Base-by-base conservation (phyloP, 2,113 vertebrate genomes). In the Rostratula benghalensis region DNA sequence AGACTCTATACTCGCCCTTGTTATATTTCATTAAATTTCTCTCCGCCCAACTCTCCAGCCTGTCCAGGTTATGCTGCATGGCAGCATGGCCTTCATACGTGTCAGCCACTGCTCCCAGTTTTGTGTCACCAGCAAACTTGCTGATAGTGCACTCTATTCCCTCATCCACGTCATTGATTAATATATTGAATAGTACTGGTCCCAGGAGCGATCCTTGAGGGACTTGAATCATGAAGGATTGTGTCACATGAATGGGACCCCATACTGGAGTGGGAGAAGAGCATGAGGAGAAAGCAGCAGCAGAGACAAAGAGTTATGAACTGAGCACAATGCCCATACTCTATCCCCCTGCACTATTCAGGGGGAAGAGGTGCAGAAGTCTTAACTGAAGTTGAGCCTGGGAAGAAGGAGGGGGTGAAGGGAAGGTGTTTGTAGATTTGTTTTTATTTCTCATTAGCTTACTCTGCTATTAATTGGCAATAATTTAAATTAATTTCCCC, bases 331-430 rank as follows among this genome's bases (percentile, higher is more conserved):
- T 1, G 5, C 8, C 12, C 20, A 8, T 53, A 63, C 13, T 30
- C 4, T 4, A 24, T 25, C 1, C 16, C 4, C 30, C 15, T 73
- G 11, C 2, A 10, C 39, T 4, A 1, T 13, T 43, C 7, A 4
- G 13, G 3, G 7, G 13, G 15, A 28, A 28, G 19, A 56, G 12
- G 8, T 9, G 28, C 35, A 83, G 28, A 61, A 91, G 9, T 48
- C 24, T 27, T 3, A 8, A 60, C 10, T 30, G 13, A 50, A 41
- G 9, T 2, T 68, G 28, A 81, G 25, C 28, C 28, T 4, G 7
- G 22, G 30, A 81, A 64, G 39, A 51, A 90, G 4, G 14, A 5
- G 71, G 4, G 6, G 4, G 0, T 30, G 3, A 7, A 11, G 5
- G 7, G 18, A 90, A 18, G 4, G 6, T 63, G 4, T 37, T 77